Evolutionary conservation across 2,797 vertebrate genomes (phyloP).

Genomic region (Spondyliosoma cantharus): DNA sequence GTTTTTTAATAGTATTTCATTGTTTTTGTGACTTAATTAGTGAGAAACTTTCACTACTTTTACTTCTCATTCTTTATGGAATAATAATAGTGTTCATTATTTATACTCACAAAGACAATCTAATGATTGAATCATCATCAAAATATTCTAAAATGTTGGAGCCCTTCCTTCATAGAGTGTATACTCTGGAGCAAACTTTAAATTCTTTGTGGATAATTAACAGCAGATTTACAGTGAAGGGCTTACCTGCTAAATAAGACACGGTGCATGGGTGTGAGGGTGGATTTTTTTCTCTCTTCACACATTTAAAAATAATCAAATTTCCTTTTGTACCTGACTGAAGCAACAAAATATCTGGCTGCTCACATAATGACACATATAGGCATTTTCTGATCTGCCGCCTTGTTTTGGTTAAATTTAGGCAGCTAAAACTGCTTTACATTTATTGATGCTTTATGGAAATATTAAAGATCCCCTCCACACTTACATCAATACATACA

Average conservation of each 20-base stretch:
- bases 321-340: conserved; percentile 3
- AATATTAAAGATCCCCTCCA: no score
- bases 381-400: not conserved
- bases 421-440: no score
- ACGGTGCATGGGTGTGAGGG: conserved; percentile 10
- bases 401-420: not conserved
- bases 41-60: not conserved
- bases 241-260: conserved; percentile 34
- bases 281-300: not conserved
- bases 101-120: not conserved
- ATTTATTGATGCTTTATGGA: no score
- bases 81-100: not conserved
- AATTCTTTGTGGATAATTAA: conserved; percentile 4
- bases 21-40: not conserved
- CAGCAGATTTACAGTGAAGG: conserved; percentile 15
- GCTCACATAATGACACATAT: not conserved
- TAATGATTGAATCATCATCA: not conserved
- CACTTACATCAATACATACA: no score
- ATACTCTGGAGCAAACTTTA: not conserved
- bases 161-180: not conserved
- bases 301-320: conserved; percentile 26
- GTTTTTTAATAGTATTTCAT: not conserved
- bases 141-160: no score
- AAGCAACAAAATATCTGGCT: conserved; percentile 5
- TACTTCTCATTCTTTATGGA: not conserved